These are phyloP conservation scores for Sisor rabdophorus DNA, from an alignment of 2,113 vertebrate species.

Conservation along the genomic window DNA sequence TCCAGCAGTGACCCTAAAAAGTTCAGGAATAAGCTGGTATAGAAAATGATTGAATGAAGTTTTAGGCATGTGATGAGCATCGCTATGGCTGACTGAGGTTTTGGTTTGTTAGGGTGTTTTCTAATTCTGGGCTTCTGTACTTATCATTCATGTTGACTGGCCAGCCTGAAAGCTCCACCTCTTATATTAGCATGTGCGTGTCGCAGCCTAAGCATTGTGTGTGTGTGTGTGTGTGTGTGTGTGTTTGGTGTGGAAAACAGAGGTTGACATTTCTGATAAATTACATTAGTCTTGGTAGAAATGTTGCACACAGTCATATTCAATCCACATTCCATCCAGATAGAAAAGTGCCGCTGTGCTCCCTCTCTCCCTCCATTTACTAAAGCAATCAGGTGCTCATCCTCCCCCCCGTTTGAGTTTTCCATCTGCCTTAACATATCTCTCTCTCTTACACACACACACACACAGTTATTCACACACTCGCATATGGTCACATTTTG, in stretches of 20 bases:
- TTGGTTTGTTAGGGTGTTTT: neutral
- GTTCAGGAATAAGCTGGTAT: too few relatives aligned
- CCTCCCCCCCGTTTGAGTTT: constrained; percentile 14
- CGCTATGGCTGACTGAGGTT: neutral
- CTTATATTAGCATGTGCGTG: neutral
- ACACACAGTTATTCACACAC: constrained; percentile 6
- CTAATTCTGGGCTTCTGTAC: neutral
- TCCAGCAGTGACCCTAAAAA: too few relatives aligned
- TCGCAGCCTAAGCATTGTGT: too few relatives aligned
- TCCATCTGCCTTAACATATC: constrained; percentile 25
- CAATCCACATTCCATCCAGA: too few relatives aligned
- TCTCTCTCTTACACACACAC: too few relatives aligned
- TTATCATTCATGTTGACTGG: neutral
- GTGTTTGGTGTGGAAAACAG: neutral
- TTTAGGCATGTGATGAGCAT: neutral
- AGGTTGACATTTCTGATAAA: neutral
- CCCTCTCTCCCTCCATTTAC: neutral
- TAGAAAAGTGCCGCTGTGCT: neutral
- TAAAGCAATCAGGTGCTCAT: constrained; percentile 33
- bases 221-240: too few relatives aligned
- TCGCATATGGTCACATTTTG: constrained; percentile 14
- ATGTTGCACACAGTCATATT: neutral
- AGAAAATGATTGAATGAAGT: too few relatives aligned
- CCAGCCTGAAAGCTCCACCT: neutral
- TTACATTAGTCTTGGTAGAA: neutral